These are phyloP conservation scores for Agonopterix heracliana DNA, from an alignment of 2,888 invertebrate species.

Conservation along the genomic window DNA sequence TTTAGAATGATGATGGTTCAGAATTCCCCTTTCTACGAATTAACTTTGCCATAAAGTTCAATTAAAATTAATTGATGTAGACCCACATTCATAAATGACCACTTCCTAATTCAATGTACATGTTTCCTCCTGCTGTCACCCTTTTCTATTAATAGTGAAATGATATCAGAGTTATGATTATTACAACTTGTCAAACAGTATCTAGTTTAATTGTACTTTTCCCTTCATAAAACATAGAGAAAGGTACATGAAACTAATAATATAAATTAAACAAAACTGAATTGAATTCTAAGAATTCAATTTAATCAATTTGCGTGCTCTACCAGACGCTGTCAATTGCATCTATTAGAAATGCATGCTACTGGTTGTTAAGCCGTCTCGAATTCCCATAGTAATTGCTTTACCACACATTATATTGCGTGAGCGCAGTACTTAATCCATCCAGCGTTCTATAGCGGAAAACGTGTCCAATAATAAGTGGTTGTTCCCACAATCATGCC, in stretches of 20 bases:
- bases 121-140: slow-evolving; percentile 29
- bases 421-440: slow-evolving; percentile 20
- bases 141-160: slow-evolving; percentile 33
- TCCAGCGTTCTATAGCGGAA: slow-evolving; percentile 17
- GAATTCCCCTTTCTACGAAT: slow-evolving; percentile 28
- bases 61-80: slow-evolving; percentile 50
- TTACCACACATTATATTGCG: slow-evolving; percentile 15
- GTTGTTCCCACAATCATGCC: slow-evolving; percentile 30
- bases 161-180: not conserved
- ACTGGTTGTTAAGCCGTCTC: slow-evolving; percentile 9
- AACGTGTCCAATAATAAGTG: slow-evolving; percentile 22
- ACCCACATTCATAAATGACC: slow-evolving; percentile 36
- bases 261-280: too few relatives aligned
- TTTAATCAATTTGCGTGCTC: slow-evolving; percentile 4
- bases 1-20: too few relatives aligned
- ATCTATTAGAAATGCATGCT: slow-evolving; percentile 12
- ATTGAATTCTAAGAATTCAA: not conserved
- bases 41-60: slow-evolving; percentile 44
- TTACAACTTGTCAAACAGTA: too few relatives aligned
- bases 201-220: too few relatives aligned
- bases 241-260: too few relatives aligned
- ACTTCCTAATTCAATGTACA: slow-evolving; percentile 45
- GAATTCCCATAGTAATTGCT: slow-evolving; percentile 15
- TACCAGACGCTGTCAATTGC: slow-evolving; percentile 9
- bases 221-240: too few relatives aligned